Evolutionary conservation across 2,888 invertebrate genomes (phyloP).

Genomic region (Diaperis boleti): DNA sequence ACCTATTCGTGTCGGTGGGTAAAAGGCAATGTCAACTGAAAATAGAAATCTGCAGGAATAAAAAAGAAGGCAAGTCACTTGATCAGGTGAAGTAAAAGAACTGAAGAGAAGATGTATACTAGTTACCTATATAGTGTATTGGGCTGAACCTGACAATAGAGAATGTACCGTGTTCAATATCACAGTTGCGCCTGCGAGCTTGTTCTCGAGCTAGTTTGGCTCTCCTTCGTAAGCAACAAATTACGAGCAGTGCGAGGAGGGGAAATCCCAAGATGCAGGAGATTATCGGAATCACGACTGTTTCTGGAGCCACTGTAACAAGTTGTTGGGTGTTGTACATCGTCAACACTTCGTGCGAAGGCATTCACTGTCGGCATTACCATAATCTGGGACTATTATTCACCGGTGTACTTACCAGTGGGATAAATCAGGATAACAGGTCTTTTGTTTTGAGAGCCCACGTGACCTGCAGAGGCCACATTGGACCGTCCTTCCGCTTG

Average conservation of each 20-base stretch:
- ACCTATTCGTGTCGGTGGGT: constrained; percentile 3
- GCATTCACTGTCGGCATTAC: no score
- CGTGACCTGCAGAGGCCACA: constrained; percentile 48
- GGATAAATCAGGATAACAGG: constrained; percentile 81
- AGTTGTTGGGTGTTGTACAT: not conserved
- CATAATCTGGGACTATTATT: no score
- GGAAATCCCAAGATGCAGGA: constrained; percentile 93
- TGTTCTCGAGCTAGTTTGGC: constrained; percentile 88
- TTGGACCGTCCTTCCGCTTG: constrained; percentile 44
- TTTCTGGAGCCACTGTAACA: constrained; percentile 85
- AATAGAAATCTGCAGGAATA: constrained; percentile 4
- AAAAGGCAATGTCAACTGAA: not conserved
- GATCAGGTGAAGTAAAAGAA: constrained; percentile 37
- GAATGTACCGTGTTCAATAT: constrained; percentile 85
- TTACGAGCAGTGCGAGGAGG: constrained; percentile 84
- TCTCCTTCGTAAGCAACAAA: constrained; percentile 85
- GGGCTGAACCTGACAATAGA: constrained; percentile 84
- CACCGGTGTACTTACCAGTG: constrained; percentile 69
- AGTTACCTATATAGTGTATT: constrained; percentile 78
- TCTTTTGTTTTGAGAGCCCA: constrained; percentile 73
- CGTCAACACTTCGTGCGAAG: not conserved
- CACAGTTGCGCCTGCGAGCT: constrained; percentile 83
- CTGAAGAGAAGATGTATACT: constrained; percentile 48
- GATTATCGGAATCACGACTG: constrained; percentile 88
- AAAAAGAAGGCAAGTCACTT: no score